Conservation (phyloP, 2,797 vertebrate species). For the Eidolon dupreanum region DNA sequence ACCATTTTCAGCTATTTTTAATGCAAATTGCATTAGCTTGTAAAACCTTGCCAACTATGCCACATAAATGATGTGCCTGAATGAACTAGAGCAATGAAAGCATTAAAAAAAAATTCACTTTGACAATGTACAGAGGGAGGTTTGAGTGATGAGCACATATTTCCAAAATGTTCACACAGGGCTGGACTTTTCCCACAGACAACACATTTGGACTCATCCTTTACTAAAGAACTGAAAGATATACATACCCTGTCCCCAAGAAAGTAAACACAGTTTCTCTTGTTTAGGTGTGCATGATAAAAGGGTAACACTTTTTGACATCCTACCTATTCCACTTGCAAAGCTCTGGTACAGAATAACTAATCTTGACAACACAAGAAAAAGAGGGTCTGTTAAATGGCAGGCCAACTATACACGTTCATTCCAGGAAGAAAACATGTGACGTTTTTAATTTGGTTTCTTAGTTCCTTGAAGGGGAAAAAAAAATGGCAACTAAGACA, state of each 20-base stretch:
- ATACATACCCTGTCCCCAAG: background rate
- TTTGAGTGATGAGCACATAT: slow-evolving; percentile 83
- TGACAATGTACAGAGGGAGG: slow-evolving; percentile 84
- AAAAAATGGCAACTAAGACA: background rate
- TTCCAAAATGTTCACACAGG: slow-evolving; percentile 83
- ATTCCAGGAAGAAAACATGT: background rate
- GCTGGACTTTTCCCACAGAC: slow-evolving; percentile 59
- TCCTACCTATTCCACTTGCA: background rate
- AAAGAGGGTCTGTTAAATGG: background rate
- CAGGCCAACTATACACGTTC: background rate
- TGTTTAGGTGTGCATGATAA: slow-evolving; percentile 18
- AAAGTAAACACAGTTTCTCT: slow-evolving; percentile 15
- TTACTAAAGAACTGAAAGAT: slow-evolving; percentile 62
- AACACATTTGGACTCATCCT: slow-evolving; percentile 56
- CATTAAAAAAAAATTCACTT: slow-evolving; percentile 85
- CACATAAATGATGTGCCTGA: slow-evolving; percentile 90
- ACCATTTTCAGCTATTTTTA: slow-evolving; percentile 92
- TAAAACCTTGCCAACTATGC: slow-evolving; percentile 91
- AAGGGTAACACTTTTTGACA: slow-evolving; percentile 9
- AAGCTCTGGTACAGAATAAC: slow-evolving; percentile 47
- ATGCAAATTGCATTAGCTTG: slow-evolving; percentile 92
- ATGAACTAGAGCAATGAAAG: slow-evolving; percentile 86
- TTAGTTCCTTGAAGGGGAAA: background rate
- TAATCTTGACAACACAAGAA: slow-evolving; percentile 17
- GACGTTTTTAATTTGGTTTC: slow-evolving; percentile 22